A percentile compares a stretch with the other conserved stretches of the same genome.
phyloP scores from a whole-genome alignment of 2,797 vertebrate species.

The Sciaenops ocellatus region DNA sequence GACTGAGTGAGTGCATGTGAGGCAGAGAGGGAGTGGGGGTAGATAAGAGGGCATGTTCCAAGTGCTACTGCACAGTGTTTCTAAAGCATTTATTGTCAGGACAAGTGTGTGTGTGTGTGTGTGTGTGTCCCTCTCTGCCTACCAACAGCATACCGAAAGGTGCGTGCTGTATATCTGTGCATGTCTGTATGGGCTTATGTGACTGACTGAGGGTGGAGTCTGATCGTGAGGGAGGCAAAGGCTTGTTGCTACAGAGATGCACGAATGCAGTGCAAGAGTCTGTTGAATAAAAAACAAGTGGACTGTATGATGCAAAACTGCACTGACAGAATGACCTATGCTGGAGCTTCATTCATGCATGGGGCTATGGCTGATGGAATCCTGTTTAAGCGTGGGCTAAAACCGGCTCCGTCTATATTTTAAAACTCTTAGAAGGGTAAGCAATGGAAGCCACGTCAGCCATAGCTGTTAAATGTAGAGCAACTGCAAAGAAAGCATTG shows the following conservation, averaged over 20 bases:
- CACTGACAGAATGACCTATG: constrained; percentile 20
- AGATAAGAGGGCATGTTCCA: constrained; percentile 54
- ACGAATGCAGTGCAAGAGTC: constrained; percentile 48
- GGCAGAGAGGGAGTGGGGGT: constrained; percentile 24
- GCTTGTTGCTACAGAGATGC: constrained; percentile 78
- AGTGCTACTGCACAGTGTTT: constrained; percentile 53
- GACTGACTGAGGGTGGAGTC: constrained; percentile 57
- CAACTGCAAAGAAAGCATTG: constrained; percentile 51
- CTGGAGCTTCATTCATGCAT: constrained; percentile 31
- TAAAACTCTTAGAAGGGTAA: constrained; percentile 20
- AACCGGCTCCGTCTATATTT: constrained; percentile 21
- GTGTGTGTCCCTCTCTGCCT: constrained; percentile 5
- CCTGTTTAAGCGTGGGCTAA: background rate
- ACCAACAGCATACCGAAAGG: constrained; percentile 22
- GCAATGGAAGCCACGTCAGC: constrained; percentile 40
- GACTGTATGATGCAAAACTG: constrained; percentile 30
- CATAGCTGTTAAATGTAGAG: constrained; percentile 65
- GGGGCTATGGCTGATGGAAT: constrained; percentile 10
- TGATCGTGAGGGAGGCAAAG: constrained; percentile 63
- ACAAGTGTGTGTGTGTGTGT: background rate
- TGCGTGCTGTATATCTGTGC: constrained; percentile 24
- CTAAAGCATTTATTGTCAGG: constrained; percentile 60
- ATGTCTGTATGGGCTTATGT: constrained; percentile 27
- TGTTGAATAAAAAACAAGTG: constrained; percentile 30
- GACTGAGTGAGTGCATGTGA: constrained; percentile 37